These are phyloP conservation scores for Potamilus streckersoni DNA, from an alignment of 1,140 invertebrate species.

Conservation along the genomic window DNA sequence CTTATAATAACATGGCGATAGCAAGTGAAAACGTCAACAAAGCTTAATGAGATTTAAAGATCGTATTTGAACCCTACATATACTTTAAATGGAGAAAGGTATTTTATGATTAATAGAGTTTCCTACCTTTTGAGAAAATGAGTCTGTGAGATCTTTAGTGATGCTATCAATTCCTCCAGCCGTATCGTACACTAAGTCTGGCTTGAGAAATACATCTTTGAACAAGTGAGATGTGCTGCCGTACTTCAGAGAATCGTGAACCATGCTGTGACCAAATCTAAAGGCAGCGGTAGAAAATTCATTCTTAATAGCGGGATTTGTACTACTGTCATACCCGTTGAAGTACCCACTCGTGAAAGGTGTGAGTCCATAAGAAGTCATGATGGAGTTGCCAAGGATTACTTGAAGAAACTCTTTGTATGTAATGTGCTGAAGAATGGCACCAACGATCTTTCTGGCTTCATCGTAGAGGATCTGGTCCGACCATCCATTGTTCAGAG, in stretches of 20 bases:
- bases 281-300: slow-evolving; percentile 96
- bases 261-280: slow-evolving; percentile 94
- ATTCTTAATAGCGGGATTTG: slow-evolving; percentile 89
- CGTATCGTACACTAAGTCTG: slow-evolving; percentile 16
- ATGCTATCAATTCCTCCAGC: slow-evolving; percentile 15
- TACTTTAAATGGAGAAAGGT: background rate
- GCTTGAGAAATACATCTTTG: slow-evolving; percentile 20
- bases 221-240: slow-evolving; percentile 6
- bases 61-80: background rate
- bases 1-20: too few relatives aligned
- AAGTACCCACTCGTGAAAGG: slow-evolving; percentile 3
- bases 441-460: too few relatives aligned
- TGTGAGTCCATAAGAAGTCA: slow-evolving; percentile 18
- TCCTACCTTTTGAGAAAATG: slow-evolving; percentile 9
- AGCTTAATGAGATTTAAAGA: too few relatives aligned
- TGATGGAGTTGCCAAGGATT: slow-evolving; percentile 62
- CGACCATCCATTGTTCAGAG: too few relatives aligned
- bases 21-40: too few relatives aligned
- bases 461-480: too few relatives aligned
- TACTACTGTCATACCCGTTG: slow-evolving; percentile 76
- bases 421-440: too few relatives aligned
- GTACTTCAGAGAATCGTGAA: slow-evolving; percentile 63
- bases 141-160: slow-evolving; percentile 13
- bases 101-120: slow-evolving; percentile 9
- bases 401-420: too few relatives aligned